phyloP scores from a whole-genome alignment of 2,797 vertebrate species.

The Champsocephalus esox region DNA sequence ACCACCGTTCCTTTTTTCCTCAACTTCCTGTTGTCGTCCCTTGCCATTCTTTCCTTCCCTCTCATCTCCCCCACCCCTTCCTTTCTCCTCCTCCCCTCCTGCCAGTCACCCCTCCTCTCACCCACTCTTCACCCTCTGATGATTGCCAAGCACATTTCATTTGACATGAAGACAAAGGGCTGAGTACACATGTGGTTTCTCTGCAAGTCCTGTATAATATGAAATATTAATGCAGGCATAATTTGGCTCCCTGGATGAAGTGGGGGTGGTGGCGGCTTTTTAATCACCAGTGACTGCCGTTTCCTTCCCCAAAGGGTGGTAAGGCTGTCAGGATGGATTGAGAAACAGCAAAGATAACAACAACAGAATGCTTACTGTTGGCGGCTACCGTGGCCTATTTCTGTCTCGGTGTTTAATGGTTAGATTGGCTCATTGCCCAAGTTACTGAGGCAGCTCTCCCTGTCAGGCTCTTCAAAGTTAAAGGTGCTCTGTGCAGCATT shows the following conservation, averaged over 20 bases:
- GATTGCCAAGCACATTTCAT: slow-evolving; percentile 80
- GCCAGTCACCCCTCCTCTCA: slow-evolving; percentile 40
- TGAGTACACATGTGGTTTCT: slow-evolving; percentile 81
- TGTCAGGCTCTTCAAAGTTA: slow-evolving; percentile 55
- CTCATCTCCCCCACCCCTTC: slow-evolving; percentile 21
- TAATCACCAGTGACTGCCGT: slow-evolving; percentile 81
- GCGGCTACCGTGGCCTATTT: slow-evolving; percentile 76
- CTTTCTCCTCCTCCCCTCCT: slow-evolving; percentile 28
- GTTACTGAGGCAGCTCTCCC: slow-evolving; percentile 62
- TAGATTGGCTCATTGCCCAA: slow-evolving; percentile 68
- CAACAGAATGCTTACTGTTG: slow-evolving; percentile 75
- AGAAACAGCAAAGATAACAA: slow-evolving; percentile 76
- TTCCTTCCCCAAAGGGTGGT: slow-evolving; percentile 81
- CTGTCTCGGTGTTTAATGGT: slow-evolving; percentile 77
- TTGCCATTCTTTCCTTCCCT: slow-evolving; percentile 2
- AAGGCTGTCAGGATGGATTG: slow-evolving; percentile 84
- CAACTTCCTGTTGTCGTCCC: slow-evolving; percentile 9
- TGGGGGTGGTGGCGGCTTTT: slow-evolving; percentile 58
- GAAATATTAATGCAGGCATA: slow-evolving; percentile 88
- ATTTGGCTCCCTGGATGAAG: slow-evolving; percentile 81
- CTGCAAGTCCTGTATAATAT: slow-evolving; percentile 80
- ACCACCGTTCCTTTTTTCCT: slow-evolving; percentile 9
- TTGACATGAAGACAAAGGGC: slow-evolving; percentile 86
- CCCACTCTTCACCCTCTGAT: slow-evolving; percentile 65
- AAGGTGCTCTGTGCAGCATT: slow-evolving; percentile 67